Conservation (phyloP, 2,888 invertebrate genomes). For the Tetramorium bicarinatum region DNA sequence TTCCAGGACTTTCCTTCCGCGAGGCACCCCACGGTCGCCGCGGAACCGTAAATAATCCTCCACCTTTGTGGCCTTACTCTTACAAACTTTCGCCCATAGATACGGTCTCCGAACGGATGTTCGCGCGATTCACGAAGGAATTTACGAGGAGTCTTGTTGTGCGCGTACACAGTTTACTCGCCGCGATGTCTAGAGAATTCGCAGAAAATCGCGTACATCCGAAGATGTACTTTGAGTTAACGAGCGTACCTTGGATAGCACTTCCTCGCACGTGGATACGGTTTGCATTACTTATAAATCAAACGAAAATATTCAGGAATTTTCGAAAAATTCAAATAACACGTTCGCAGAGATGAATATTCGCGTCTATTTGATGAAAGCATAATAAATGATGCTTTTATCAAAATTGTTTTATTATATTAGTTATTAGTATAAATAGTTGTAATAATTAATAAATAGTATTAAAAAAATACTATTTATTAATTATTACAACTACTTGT, state of each 20-base stretch:
- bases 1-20: conserved; percentile 47
- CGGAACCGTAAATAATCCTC: conserved; percentile 50
- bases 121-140: conserved; percentile 41
- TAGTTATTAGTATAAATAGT: too few species aligned
- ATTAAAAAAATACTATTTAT: too few species aligned
- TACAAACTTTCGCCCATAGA: conserved; percentile 48
- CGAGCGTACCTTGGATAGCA: background rate
- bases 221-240: background rate
- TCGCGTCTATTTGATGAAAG: background rate
- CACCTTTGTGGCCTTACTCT: conserved; percentile 20
- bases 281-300: background rate
- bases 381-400: background rate
- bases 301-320: background rate
- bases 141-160: conserved; percentile 24
- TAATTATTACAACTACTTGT: background rate
- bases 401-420: background rate
- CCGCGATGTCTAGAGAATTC: background rate
- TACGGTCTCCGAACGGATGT: conserved; percentile 36
- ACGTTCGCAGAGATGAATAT: background rate
- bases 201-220: background rate
- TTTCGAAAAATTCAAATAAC: background rate
- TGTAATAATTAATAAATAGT: too few species aligned
- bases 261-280: background rate
- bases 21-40: background rate
- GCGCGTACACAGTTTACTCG: conserved; percentile 17